A percentile compares a stretch with the other conserved stretches of the same genome.
phyloP scores from a whole-genome alignment of 2,888 invertebrate species.

The Perithous albicinctus region DNA sequence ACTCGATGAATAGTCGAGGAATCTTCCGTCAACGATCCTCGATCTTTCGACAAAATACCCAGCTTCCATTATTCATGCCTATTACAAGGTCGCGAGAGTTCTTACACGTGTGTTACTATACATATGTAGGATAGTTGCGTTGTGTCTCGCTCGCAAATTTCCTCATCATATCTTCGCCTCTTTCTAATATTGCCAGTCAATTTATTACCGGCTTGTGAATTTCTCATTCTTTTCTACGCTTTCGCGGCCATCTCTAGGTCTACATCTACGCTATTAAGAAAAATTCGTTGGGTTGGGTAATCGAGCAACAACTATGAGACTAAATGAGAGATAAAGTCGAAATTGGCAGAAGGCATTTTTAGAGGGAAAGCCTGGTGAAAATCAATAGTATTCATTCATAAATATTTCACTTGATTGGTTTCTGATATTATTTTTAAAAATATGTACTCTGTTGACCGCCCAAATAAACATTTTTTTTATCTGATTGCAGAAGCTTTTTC shows the following conservation, averaged over 20 bases:
- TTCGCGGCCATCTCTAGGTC: background rate
- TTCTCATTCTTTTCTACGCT: constrained; percentile 2
- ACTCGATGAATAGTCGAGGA: background rate
- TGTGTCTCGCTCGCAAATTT: constrained; percentile 1
- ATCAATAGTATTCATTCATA: no score
- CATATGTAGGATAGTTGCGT: background rate
- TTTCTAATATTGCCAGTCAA: background rate
- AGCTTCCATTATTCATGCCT: constrained; percentile 12
- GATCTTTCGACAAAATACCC: background rate
- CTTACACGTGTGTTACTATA: background rate
- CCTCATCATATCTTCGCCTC: background rate
- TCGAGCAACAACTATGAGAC: no score
- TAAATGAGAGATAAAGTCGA: no score
- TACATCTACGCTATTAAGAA: background rate
- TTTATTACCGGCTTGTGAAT: background rate
- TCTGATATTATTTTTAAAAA: no score
- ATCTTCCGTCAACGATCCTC: constrained; percentile 10
- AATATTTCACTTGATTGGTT: no score
- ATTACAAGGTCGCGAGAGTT: constrained; percentile 27
- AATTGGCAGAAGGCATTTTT: no score
- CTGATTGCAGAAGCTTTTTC: no score
- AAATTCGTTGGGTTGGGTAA: no score
- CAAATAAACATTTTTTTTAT: no score
- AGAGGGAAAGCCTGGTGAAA: no score
- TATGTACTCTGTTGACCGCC: no score